Evolutionary conservation across 1,140 invertebrate species (phyloP), one percentile per base, ranked within the genome.

Genomic region (Brachionus plicatilis): DNA sequence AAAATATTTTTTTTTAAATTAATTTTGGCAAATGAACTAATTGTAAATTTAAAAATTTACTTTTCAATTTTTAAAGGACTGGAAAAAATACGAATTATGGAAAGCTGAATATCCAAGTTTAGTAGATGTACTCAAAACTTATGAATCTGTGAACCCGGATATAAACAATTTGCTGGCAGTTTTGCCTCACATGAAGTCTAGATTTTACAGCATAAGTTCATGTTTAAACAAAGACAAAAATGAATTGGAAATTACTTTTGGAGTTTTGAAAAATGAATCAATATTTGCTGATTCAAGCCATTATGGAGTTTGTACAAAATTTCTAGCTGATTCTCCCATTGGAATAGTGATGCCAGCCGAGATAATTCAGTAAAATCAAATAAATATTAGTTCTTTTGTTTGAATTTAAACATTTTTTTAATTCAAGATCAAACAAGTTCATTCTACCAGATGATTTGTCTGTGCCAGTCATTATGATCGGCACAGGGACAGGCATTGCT

Each of bases 161-260:
- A 94, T 95, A 0, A 93, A 94, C 0, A 90, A 97, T 2, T 90
- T 98, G 0, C 91, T 96, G 29, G 93, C 94, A 0, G 93, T 96
- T 86, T 90, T 98, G 6, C 95, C 94, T 1, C 91, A 94, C 0
- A 88, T 98, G 20, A 95, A 97, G 88, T 94, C 96, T 3, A 91
- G 96, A 87, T 97, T 96, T 90, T 98, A 98, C 88, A 95, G 94
- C 47, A 96, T 98, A 76, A 96, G 95, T 12, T 96, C 95, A 37
- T 37, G 33, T 0, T 95, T 95, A 5, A 12, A 24, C 12, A 94
- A 94, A 0, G 91, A 93, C n/a, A 92, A 92, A 2, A 93, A 93
- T 68, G 92, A 90, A 89, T 92, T 97, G 43, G 95, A 98, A 88
- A 90, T 96, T 8, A 98, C 96, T 0, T 94, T 97, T 14, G 95